Evolutionary conservation across 2,113 vertebrate species (phyloP).

Genomic region (Toxotes chatareus): DNA sequence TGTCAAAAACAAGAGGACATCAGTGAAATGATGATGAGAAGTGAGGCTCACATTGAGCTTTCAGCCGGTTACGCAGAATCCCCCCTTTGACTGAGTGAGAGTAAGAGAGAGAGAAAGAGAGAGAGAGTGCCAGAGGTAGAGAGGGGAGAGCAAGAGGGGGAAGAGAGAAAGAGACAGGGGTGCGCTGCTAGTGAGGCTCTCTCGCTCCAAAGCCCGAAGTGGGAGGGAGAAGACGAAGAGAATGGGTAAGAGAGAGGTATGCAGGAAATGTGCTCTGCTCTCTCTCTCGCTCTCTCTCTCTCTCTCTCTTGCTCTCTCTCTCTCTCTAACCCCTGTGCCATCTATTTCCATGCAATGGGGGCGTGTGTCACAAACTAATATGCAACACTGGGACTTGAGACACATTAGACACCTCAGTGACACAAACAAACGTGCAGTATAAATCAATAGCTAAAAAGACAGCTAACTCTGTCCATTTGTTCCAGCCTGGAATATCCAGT

Average conservation of each 20-base stretch:
- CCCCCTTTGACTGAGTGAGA: conserved; percentile 59
- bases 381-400: conserved; percentile 27
- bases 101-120: conserved; percentile 30
- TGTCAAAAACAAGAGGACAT: conserved; percentile 34
- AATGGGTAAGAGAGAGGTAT: conserved; percentile 63
- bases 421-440: conserved; percentile 25
- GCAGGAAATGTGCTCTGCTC: conserved; percentile 69
- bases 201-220: conserved; percentile 48
- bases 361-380: conserved; percentile 40
- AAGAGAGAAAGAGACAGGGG: conserved; percentile 33
- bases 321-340: conserved; percentile 50
- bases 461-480: conserved; percentile 2
- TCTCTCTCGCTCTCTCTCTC: conserved; percentile 34
- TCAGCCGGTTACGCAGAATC: conserved; percentile 71
- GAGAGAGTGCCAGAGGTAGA: conserved; percentile 45
- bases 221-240: conserved; percentile 56
- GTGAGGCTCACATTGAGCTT: conserved; percentile 59
- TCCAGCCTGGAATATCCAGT: neutral
- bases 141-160: neutral
- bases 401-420: conserved; percentile 21
- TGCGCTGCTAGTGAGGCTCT: conserved; percentile 28
- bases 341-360: conserved; percentile 66
- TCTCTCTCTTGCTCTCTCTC: conserved; percentile 21
- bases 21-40: conserved; percentile 38
- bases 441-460: conserved; percentile 22